Percentiles rank a stretch among this genome's conserved stretches.
Conservation (phyloP, 2,113 vertebrate species). For the Emydura subglobosa region DNA sequence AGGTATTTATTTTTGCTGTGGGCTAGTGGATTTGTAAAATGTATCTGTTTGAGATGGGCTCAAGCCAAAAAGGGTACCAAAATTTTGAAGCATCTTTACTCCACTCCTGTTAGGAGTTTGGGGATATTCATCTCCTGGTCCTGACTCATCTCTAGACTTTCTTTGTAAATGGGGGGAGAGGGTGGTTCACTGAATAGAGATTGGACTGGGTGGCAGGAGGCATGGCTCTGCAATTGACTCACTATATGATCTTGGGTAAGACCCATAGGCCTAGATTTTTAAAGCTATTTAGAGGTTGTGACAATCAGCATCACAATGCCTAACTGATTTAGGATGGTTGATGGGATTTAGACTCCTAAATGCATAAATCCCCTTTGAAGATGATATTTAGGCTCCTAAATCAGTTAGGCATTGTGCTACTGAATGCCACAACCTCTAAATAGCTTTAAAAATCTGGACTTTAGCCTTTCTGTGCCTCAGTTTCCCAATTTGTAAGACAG, state of each 20-base stretch:
- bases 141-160: background rate
- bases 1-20: background rate
- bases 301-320: no score
- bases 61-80: background rate
- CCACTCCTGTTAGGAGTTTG: background rate
- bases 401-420: no score
- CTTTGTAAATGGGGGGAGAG: background rate
- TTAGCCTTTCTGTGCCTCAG: background rate
- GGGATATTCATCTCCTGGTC: background rate
- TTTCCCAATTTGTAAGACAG: background rate
- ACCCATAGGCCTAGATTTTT: background rate
- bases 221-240: background rate
- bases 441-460: no score
- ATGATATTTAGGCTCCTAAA: no score
- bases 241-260: background rate
- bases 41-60: background rate
- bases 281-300: background rate
- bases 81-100: background rate
- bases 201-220: background rate
- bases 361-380: no score
- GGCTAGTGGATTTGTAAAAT: background rate
- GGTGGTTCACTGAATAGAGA: background rate
- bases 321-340: no score
- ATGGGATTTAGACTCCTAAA: no score
- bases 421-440: no score